Base-by-base conservation (phyloP, 2,888 invertebrate species). In the Eupithecia subumbrata region DNA sequence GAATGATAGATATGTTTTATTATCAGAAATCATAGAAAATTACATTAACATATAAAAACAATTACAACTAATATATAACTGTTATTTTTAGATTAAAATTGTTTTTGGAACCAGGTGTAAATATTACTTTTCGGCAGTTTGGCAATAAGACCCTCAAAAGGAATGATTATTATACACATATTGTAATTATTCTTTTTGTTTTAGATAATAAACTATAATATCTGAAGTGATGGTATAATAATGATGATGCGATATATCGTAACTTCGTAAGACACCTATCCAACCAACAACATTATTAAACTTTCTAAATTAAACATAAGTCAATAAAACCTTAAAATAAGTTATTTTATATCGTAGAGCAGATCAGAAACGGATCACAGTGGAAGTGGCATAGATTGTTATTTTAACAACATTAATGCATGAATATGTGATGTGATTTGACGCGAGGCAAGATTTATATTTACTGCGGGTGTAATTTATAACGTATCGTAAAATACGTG, bases 381-480 rank as follows among this genome's bases (percentile, higher is more conserved):
- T 81, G 69, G 77, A 82, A 79, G 80, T 86, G 85, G 86, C 84
- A 86, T 85, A 84, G 85, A 83, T 86, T 86, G 86, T 88, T 91
- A 84, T 87, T 90, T 89, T 88, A 87, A 89, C 92, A 90, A 89
- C 87, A 84, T 85, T 80, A 83, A 87, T 84, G 87, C 89, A 91
- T 90, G 91, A 91, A 91, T 91, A 90, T 90, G 90, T 90, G 90
- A 91, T 91, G 89, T 89, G 90, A 91, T 91, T 91, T 91, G 92
- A 91, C 90, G 90, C 90, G 87, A 86, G 83, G 83, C 82, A 86
- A 92, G 91, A 94, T 94, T 94, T 94, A 94, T 92, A 88, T 90
- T 94, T 92, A 92, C 91, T 86, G 90, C 90, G 82, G 86, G 84
- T 90, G 88, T 93, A 91, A 94, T 94, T 94, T 94, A 94, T 90